phyloP scores from a whole-genome alignment of 2,888 invertebrate genomes.

The Stenichneumon culpator region DNA sequence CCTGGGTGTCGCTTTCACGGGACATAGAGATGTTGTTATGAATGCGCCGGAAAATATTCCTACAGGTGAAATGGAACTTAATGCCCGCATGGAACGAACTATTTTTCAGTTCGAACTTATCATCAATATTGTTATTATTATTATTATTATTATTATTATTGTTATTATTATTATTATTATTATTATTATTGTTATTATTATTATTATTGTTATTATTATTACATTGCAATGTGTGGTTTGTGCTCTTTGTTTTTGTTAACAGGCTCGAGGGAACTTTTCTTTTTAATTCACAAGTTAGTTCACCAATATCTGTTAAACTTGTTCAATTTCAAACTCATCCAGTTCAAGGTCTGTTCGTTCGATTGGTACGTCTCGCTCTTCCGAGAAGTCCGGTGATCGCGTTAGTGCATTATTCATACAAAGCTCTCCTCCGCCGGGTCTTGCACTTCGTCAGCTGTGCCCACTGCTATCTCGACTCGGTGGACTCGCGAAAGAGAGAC shows the following conservation, averaged over 20 bases:
- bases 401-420: constrained; percentile 80
- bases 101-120: neutral
- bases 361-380: constrained; percentile 70
- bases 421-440: constrained; percentile 72
- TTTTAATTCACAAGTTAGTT: too few relatives aligned
- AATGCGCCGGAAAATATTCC: constrained; percentile 33
- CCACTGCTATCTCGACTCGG: neutral
- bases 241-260: too few relatives aligned
- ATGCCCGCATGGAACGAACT: neutral
- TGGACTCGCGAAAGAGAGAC: constrained; percentile 50
- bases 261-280: too few relatives aligned
- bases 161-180: too few relatives aligned
- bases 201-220: too few relatives aligned
- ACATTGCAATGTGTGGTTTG: too few relatives aligned
- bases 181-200: too few relatives aligned
- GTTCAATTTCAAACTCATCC: constrained; percentile 27
- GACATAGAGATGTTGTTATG: constrained; percentile 17
- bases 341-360: constrained; percentile 56
- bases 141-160: too few relatives aligned
- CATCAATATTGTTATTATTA: too few relatives aligned
- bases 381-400: constrained; percentile 77
- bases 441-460: constrained; percentile 33
- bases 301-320: constrained; percentile 1
- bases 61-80: constrained; percentile 27
- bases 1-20: constrained; percentile 34